These are phyloP conservation scores for Erannis defoliaria DNA, from an alignment of 2,888 invertebrate species.

Conservation along the genomic window DNA sequence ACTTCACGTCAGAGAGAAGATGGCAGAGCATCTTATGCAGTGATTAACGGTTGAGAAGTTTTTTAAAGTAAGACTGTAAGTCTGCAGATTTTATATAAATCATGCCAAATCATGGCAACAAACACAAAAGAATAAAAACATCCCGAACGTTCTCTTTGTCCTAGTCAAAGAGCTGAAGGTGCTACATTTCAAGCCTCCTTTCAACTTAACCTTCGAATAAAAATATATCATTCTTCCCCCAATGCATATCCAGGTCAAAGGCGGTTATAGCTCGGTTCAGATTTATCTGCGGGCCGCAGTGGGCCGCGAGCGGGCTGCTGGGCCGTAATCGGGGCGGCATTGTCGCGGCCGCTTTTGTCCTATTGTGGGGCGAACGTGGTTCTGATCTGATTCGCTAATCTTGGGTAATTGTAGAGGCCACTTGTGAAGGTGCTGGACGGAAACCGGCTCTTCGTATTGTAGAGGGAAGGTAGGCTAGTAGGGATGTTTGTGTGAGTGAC, in stretches of 20 bases:
- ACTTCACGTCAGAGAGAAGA: no score
- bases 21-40: no score
- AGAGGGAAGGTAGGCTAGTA: background rate
- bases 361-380: conserved; percentile 11
- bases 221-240: conserved; percentile 20
- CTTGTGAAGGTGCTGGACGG: conserved; percentile 5
- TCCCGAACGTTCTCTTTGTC: background rate
- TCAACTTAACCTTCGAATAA: conserved; percentile 6
- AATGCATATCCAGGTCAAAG: conserved; percentile 24
- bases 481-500: no score
- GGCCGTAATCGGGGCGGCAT: conserved; percentile 15
- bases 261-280: conserved; percentile 12
- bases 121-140: background rate
- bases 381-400: conserved; percentile 9
- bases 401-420: conserved; percentile 3
- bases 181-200: conserved; percentile 4
- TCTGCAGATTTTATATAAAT: background rate
- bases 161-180: background rate
- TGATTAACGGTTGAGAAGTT: no score
- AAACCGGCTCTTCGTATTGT: background rate
- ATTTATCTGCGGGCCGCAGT: conserved; percentile 16
- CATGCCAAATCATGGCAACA: background rate
- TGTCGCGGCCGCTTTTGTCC: conserved; percentile 19
- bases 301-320: conserved; percentile 4
- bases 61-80: no score